phyloP scores from a whole-genome alignment of 2,888 invertebrate genomes.

The Galerucella nymphaeae region DNA sequence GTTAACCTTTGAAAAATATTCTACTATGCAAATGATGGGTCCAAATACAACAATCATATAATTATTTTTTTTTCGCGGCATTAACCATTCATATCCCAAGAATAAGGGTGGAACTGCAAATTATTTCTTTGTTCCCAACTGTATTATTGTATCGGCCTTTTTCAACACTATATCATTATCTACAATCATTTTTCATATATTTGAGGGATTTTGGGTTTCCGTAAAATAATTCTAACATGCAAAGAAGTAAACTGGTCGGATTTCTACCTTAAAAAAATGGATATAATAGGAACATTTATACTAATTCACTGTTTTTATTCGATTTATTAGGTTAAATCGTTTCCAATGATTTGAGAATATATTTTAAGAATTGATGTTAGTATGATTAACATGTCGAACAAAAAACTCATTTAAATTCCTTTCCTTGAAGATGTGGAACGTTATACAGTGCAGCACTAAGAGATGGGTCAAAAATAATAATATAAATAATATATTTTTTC shows the following conservation, averaged over 20 bases:
- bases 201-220: conserved; percentile 16
- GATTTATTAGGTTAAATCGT: not conserved
- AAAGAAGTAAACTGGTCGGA: conserved; percentile 16
- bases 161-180: conserved; percentile 33
- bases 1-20: not conserved
- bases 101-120: conserved; percentile 32
- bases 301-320: not conserved
- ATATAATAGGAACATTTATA: conserved; percentile 8
- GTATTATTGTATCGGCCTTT: conserved; percentile 20
- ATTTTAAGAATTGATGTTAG: not conserved
- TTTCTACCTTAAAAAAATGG: not conserved
- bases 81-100: conserved; percentile 31
- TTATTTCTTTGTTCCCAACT: conserved; percentile 34
- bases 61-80: conserved; percentile 37
- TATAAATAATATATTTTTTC: no score
- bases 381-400: not conserved
- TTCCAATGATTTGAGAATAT: not conserved
- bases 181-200: conserved; percentile 22
- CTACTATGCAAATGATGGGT: conserved; percentile 36
- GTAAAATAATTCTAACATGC: conserved; percentile 37
- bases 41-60: conserved; percentile 32
- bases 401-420: not conserved
- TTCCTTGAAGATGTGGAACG: no score
- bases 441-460: no score
- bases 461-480: no score